Evolutionary conservation across 2,113 vertebrate species (phyloP), one percentile per base, ranked within the genome.

Genomic region (Carassius carassius): DNA sequence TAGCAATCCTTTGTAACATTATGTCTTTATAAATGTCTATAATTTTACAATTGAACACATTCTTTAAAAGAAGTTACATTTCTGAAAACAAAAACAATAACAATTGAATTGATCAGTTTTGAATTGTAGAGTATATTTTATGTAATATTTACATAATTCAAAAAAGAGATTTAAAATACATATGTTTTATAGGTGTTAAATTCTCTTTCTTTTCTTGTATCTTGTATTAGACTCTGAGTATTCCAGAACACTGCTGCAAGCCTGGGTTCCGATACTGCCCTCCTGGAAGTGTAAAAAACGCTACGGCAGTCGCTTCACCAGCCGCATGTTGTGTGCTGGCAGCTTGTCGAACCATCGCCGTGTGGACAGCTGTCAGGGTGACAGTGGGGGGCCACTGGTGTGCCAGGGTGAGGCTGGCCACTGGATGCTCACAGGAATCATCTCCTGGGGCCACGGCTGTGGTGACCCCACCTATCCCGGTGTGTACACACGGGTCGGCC

Each of bases 381-480:
- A 97, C 92, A 97, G 96, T 0, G 96, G 96, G 8, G 96, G 96
- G 23, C 96, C 96, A 0, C 94, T 97, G 88, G 95, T 95, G 87
- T 97, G 96, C 82, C 96, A 95, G 89, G 94, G 89, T 12, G 83
- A 94, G 77, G 91, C 90, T 0, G 95, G 95, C 5, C 95, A 89
- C 14, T 97, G 96, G 96, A 92, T 95, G 73, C 94, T 97, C 84
- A 92, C 95, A 25, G 96, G 96, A 14, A 90, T 97, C 88, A 97
- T 96, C 82, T 97, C 96, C 19, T 97, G 96, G 96, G 96, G 96
- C 29, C 96, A 97, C 0, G 96, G 96, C 75, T 97, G 96, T 49
- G 96, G 96, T 9, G 92, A 94, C 84, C 96, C 96, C 58, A 93
- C 94, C n/a, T 97, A 94, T 3, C 96, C 96, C 0, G 96, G 96